phyloP scores from a whole-genome alignment of 2,113 vertebrate species.

The Thunnus maccoyii region DNA sequence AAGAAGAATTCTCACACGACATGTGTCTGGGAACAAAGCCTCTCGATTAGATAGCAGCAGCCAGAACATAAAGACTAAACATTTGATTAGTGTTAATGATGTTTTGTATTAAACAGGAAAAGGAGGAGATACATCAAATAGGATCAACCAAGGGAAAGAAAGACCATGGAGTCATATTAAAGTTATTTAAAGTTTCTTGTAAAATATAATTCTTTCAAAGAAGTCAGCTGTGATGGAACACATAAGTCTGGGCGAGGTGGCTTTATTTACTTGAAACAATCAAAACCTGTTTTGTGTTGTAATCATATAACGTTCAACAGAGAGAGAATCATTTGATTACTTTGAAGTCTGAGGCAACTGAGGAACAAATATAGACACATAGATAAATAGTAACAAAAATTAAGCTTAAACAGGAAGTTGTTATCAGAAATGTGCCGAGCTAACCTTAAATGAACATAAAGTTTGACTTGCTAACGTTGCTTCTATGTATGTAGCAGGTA shows the following conservation, averaged over 20 bases:
- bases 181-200: no score
- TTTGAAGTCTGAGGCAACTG: neutral
- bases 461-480: neutral
- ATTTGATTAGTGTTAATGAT: constrained; percentile 49
- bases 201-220: neutral
- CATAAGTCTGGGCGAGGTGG: neutral
- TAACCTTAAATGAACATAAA: neutral
- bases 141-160: neutral
- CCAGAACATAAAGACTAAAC: constrained; percentile 39
- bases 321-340: neutral
- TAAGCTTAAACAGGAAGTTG: no score
- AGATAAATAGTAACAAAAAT: no score
- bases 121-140: neutral
- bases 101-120: constrained; percentile 59
- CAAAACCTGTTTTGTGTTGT: no score
- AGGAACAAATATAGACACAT: no score
- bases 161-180: neutral
- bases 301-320: no score
- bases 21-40: neutral
- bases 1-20: neutral
- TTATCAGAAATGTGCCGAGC: no score
- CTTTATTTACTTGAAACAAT: neutral
- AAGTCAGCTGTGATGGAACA: neutral
- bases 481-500: neutral
- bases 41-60: neutral